Conservation (phyloP, 2,888 invertebrate species). For the Callosobruchus maculatus region DNA sequence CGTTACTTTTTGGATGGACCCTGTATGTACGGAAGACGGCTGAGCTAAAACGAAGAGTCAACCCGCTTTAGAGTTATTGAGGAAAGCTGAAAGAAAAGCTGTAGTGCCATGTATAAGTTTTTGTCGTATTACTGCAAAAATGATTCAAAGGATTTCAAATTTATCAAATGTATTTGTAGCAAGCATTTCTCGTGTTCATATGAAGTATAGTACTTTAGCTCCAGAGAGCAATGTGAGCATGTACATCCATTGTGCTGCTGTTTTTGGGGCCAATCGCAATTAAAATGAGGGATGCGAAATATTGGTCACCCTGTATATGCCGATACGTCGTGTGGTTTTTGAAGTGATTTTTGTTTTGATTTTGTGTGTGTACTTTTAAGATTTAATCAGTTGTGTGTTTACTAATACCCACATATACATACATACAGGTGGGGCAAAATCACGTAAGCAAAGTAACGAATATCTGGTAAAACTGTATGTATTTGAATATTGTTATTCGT, state of each 20-base stretch:
- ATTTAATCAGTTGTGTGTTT: constrained; percentile 43
- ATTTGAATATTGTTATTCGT: constrained; percentile 51
- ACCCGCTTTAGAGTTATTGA: too few relatives aligned
- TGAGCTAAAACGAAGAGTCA: too few relatives aligned
- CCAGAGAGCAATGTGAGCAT: background rate
- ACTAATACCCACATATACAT: constrained; percentile 52
- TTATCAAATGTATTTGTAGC: background rate
- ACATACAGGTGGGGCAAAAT: constrained; percentile 53
- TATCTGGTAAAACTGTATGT: constrained; percentile 52
- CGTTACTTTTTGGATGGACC: too few relatives aligned
- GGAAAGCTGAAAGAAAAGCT: too few relatives aligned
- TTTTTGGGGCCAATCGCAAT: background rate
- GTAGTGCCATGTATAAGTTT: too few relatives aligned
- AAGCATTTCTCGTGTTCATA: background rate
- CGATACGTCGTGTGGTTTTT: background rate
- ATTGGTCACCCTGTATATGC: background rate
- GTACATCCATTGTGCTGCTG: background rate
- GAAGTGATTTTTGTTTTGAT: constrained; percentile 31
- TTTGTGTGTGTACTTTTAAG: constrained; percentile 42
- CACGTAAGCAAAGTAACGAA: constrained; percentile 52
- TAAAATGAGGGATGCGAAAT: background rate
- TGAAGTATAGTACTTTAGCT: background rate
- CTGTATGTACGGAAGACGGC: too few relatives aligned
- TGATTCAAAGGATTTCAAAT: background rate
- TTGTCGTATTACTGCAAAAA: too few relatives aligned